Base-by-base conservation (phyloP, 2,888 invertebrate species). In the Heteromurus nitidus region DNA sequence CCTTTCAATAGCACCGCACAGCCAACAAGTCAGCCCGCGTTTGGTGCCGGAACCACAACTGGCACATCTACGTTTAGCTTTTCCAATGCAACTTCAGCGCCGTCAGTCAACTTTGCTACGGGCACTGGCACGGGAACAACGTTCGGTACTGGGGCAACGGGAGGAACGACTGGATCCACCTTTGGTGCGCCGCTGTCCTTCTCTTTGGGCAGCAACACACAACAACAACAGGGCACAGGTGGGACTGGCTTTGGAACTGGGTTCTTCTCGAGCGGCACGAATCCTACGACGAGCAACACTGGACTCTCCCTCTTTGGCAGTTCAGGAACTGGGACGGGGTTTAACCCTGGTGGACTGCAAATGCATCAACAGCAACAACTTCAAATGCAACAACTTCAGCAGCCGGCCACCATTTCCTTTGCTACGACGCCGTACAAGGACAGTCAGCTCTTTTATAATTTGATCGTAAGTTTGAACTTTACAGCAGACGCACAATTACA, bases 391-490 rank as follows among this genome's bases (percentile, higher is more conserved):
- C 69, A 67, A 26, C 44, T n/a, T 7, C 67, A 69, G 47, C 72
- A 72, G 55, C 70, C 64, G 22, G 31, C 24, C 22, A 55, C 55
- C 2, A 79, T 79, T 7, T 24, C 85, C 0, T 90, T 96, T 50
- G 93, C 94, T 0, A 93, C 94, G 0, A 92, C 94, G 0, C 97
- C 97, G 0, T 97, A 95, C 88, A 96, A 97, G 0, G 95, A 96
- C 88, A 94, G 94, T 42, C 94, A 95, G 0, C 92, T 97, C 0
- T 94, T 95, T 89, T 94, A 94, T 88, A 95, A 95, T 88, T 89
- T 95, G 42, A 85, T 87, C 62, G 87, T 87, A 84, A 80, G 86
- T 77, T 11, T 13, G 20, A 5, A 16, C 5, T 24, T 30, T 24
- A 70, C 16, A 20, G 16, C 11, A 58, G n/a, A n/a, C n/a, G n/a